Base-by-base conservation (phyloP, 2,888 invertebrate species). In the Drosophila neutralis region DNA sequence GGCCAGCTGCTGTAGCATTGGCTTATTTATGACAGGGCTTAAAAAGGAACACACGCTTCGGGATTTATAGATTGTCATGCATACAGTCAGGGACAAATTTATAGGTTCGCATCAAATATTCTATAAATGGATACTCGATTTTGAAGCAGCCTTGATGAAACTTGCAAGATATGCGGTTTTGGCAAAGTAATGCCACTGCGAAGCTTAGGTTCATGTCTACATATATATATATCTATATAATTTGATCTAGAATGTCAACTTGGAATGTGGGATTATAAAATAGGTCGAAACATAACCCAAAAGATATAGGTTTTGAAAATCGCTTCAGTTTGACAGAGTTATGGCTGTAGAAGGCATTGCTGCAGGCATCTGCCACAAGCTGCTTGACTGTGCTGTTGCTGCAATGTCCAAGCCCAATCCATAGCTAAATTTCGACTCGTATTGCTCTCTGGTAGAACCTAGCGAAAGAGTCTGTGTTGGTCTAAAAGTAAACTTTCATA, bases 61-160 rank as follows among this genome's bases (percentile, higher is more conserved):
- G 11, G 40, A 29, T 31, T 42, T 40, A 31, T 31, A 21, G 40
- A 1, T 31, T n/a, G 15, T 11, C 18, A 29, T n/a, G 15, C 5
- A 2, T 0, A 58, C 45, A 58, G 4, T 15, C 33, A 5, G 24
- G 18, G 48, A 0, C 27, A 35, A 6, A 27, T 11, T 18, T 2
- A 33, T 45, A 24, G 56, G 24, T 10, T 24, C 33, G 0, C 8
- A 52, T 33, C 1, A 31, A 10, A 13, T 35, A 27, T 31, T 15
- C 2, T 49, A 40, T 4, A 8, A 13, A 24, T 7, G 7, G 40
- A 40, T 11, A 2, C 40, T 40, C 40, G 10, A 40, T n/a, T 40
- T 10, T 10, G 4, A 4, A 4, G 2, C 2, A 0, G 0, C 0
- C 1, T 40, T n/a, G n/a, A 11, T 4, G 0, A n/a, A 4, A 4